Conservation (phyloP, 2,113 vertebrate genomes). For the Dicentrarchus labrax region DNA sequence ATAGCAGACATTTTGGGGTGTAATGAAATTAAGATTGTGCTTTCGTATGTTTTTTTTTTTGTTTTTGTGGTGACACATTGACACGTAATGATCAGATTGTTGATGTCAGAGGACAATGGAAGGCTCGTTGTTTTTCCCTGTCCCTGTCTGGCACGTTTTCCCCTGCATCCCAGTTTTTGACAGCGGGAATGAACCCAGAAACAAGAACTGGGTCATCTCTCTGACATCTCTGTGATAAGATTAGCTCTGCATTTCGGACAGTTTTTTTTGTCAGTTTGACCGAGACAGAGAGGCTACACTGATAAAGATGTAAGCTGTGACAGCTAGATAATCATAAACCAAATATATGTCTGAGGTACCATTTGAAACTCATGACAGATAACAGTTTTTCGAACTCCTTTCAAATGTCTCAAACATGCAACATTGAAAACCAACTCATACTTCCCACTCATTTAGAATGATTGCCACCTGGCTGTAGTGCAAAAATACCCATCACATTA, state of each 20-base stretch:
- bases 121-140: constrained; percentile 11
- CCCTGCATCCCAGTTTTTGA: constrained; percentile 45
- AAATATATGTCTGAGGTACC: constrained; percentile 14
- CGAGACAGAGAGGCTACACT: constrained; percentile 28
- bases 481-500: not conserved
- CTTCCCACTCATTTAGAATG: not conserved
- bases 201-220: constrained; percentile 61
- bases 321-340: constrained; percentile 26
- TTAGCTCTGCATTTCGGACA: constrained; percentile 60
- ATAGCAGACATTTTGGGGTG: constrained; percentile 20
- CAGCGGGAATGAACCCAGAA: constrained; percentile 47
- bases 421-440: not conserved
- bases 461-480: not conserved
- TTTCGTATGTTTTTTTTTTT: not conserved
- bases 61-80: not conserved
- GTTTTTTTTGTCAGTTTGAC: constrained; percentile 52
- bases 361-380: constrained; percentile 6
- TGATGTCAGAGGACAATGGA: constrained; percentile 11
- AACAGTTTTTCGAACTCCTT: not conserved
- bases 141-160: constrained; percentile 30
- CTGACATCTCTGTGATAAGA: constrained; percentile 58
- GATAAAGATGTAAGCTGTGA: constrained; percentile 23
- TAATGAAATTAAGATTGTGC: not conserved
- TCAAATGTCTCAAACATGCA: not conserved
- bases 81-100: constrained; percentile 4